phyloP scores from a whole-genome alignment of 2,797 vertebrate species.

The Psittacula derbiana region DNA sequence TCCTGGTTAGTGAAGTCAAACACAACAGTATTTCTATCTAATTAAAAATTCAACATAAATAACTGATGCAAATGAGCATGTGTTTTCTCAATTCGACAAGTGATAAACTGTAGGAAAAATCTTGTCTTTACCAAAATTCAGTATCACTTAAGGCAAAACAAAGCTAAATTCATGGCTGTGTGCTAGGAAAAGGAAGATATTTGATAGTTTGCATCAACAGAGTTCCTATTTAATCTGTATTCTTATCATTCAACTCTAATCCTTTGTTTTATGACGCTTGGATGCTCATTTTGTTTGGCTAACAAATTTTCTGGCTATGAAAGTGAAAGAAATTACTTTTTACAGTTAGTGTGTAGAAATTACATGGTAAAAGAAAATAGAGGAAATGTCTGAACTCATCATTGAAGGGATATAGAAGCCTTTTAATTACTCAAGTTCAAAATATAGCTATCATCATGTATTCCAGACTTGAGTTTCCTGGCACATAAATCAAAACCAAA shows the following conservation, averaged over 20 bases:
- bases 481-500: background rate
- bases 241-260: background rate
- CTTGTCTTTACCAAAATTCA: background rate
- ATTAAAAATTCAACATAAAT: background rate
- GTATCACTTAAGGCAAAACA: background rate
- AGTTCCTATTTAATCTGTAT: background rate
- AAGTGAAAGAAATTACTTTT: background rate
- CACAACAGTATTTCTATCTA: background rate
- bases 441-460: background rate
- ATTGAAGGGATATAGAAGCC: background rate
- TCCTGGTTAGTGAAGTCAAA: background rate
- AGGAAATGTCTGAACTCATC: background rate
- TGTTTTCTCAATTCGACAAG: background rate
- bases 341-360: background rate
- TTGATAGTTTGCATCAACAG: background rate
- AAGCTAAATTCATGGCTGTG: background rate
- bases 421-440: background rate
- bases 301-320: background rate
- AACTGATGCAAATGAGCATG: background rate
- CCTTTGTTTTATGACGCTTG: background rate
- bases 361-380: background rate
- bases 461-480: background rate
- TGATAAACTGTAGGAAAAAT: background rate
- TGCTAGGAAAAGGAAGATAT: background rate
- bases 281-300: background rate